These are phyloP conservation scores for Pristionchus entomophagus DNA, from an alignment of 2,888 invertebrate genomes.

Conservation along the genomic window DNA sequence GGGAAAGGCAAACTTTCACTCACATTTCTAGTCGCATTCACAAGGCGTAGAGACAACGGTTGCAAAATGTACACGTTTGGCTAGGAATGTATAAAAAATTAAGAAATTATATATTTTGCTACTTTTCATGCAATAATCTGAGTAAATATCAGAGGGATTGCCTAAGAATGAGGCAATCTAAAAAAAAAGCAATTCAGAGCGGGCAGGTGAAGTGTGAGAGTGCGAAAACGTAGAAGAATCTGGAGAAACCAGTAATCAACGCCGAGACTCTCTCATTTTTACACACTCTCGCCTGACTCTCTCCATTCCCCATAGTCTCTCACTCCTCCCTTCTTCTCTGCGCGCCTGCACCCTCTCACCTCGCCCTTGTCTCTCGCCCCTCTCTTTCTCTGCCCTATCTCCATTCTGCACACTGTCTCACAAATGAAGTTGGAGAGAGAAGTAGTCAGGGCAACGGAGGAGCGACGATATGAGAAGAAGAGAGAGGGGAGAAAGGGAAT, in stretches of 20 bases:
- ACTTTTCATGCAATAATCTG: too few relatives aligned
- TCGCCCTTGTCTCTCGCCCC: not conserved
- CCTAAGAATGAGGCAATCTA: too few relatives aligned
- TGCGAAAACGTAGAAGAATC: not conserved
- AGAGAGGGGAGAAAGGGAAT: not conserved
- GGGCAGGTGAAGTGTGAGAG: not conserved
- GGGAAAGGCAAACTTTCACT: too few relatives aligned
- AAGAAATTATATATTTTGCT: too few relatives aligned
- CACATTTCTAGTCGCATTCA: too few relatives aligned
- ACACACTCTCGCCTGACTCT: conserved; percentile 19
- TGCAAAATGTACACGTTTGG: too few relatives aligned
- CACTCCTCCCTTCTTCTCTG: not conserved
- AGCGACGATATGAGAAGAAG: not conserved
- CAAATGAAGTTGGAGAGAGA: not conserved
- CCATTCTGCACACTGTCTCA: not conserved
- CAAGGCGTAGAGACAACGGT: too few relatives aligned
- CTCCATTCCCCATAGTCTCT: not conserved
- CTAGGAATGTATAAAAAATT: too few relatives aligned
- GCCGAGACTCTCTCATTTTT: too few relatives aligned
- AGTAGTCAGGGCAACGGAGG: not conserved
- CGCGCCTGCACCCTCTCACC: not conserved
- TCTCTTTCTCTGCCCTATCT: not conserved
- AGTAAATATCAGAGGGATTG: too few relatives aligned
- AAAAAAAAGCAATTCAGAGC: too few relatives aligned
- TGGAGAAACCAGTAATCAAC: too few relatives aligned